Base-by-base conservation (phyloP, 1,140 invertebrate genomes). In the Scaptomyza pallida region DNA sequence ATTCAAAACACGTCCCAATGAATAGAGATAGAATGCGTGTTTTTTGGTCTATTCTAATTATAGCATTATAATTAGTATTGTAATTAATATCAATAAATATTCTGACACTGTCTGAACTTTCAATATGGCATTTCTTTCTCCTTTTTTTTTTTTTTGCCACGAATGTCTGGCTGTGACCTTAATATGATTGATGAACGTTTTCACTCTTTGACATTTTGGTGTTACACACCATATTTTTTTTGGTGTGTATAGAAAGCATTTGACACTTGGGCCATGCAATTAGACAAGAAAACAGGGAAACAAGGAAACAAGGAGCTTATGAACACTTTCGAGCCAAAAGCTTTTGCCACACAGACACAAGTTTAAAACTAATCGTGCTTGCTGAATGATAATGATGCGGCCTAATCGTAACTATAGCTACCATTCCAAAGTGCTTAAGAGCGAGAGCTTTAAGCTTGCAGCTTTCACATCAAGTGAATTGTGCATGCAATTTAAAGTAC, bases 151-250 rank as follows among this genome's bases (percentile, higher is more conserved):
- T 9, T 9, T 30, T 77, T 67, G 2, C 4, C 23, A 4, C 23
- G 5, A 64, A 74, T 68, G 73, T 69, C 73, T 57, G 72, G 48
- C 40, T 64, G 56, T 86, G 82, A 88, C 82, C 82, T 86, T 88
- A 88, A 73, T 54, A 83, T 86, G 82, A 86, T 86, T 86, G 82
- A 86, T 86, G 82, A 82, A 75, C 82, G 41, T 86, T 82, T 86
- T 88, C 78, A 88, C 75, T 86, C 82, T 88, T 86, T 86, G 82
- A 88, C 82, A 86, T 86, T 86, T 81, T n/a, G n/a, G n/a, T n/a
- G n/a, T n/a, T n/a, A n/a, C n/a, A n/a, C n/a, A n/a, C n/a, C n/a
- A n/a, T 26, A 26, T 26, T 26, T 26, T 0, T 26, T 26, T 26
- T 26, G 5, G n/a, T n/a, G n/a, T n/a, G n/a, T n/a, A n/a, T n/a